Base-by-base conservation (phyloP, 1,140 invertebrate genomes). In the Bactericera cockerelli region DNA sequence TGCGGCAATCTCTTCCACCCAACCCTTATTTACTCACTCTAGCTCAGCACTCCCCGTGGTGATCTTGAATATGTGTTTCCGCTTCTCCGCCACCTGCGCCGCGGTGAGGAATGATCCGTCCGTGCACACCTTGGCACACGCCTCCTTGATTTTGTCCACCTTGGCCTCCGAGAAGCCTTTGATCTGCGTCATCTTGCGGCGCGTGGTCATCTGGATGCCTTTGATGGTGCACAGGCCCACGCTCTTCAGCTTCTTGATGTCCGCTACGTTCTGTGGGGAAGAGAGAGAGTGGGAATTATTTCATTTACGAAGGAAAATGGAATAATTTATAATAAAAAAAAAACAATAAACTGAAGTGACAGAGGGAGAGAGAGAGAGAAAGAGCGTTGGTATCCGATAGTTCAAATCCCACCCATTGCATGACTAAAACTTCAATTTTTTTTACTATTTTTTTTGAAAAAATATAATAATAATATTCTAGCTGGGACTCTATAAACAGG, bases 101-200 rank as follows among this genome's bases (percentile, higher is more conserved):
- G 84, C 86, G 39, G 86, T 88, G 57, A 87, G 72, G 71, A 89
- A 89, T n/a, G n/a, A n/a, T 10, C 78, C 79, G 60, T 73, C 66
- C 31, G 70, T 65, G 61, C 71, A 66, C 66, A 80, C 66, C 76
- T 86, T 77, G 65, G 72, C 66, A 70, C 78, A 77, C 26, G 81
- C 82, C 75, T 89, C 86, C 72, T 87, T 88, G 31, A 90, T 87
- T 75, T 88, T 87, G 62, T 87, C 83, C 61, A 89, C 84, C 73
- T 89, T 89, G 3, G 79, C 80, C 66, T 88, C 84, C 28, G 84
- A 86, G 64, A 89, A 80, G 16, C 85, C 86, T 76, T 86, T 86
- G 42, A 88, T 84, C 61, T 74, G 76, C 67, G 79, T 78, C 25
- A 89, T 68, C 68, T 80, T 85, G 67, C 84, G 86, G 63, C 77